Evolutionary conservation across 1,140 invertebrate species (phyloP).

Genomic region (Trichomalopsis sarcophagae): DNA sequence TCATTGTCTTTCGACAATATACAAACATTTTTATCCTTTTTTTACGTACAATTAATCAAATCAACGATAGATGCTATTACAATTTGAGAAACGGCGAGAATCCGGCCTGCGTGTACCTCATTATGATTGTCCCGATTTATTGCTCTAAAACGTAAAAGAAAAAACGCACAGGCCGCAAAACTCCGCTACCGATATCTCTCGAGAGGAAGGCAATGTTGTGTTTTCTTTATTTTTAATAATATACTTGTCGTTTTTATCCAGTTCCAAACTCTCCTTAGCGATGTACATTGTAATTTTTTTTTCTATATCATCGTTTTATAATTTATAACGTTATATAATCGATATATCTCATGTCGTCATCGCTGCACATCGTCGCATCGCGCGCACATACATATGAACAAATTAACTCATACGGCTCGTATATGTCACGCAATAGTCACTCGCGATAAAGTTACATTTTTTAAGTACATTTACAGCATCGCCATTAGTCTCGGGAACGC

Average conservation of each 20-base stretch:
- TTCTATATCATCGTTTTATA: slow-evolving; percentile 4
- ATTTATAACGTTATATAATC: slow-evolving; percentile 10
- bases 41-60: slow-evolving; percentile 54
- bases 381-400: slow-evolving; percentile 10
- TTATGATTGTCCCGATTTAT: slow-evolving; percentile 73
- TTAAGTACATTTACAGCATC: slow-evolving; percentile 21
- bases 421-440: slow-evolving; percentile 23
- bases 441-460: slow-evolving; percentile 17
- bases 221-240: slow-evolving; percentile 59
- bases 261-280: slow-evolving; percentile 51
- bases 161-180: slow-evolving; percentile 61
- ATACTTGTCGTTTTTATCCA: slow-evolving; percentile 47
- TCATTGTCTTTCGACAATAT: slow-evolving; percentile 25
- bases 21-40: slow-evolving; percentile 30
- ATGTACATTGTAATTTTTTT: slow-evolving; percentile 55
- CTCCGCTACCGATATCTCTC: slow-evolving; percentile 53
- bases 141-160: slow-evolving; percentile 70
- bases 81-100: slow-evolving; percentile 48
- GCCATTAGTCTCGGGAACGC: not conserved
- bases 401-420: slow-evolving; percentile 36
- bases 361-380: not conserved
- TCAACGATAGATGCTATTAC: slow-evolving; percentile 58
- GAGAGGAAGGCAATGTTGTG: slow-evolving; percentile 72
- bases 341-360: not conserved
- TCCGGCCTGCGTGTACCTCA: slow-evolving; percentile 57